Percentiles rank a stretch among this genome's conserved stretches.
Evolutionary conservation across 2,797 vertebrate genomes (phyloP).

Genomic region (Labroides dimidiatus): DNA sequence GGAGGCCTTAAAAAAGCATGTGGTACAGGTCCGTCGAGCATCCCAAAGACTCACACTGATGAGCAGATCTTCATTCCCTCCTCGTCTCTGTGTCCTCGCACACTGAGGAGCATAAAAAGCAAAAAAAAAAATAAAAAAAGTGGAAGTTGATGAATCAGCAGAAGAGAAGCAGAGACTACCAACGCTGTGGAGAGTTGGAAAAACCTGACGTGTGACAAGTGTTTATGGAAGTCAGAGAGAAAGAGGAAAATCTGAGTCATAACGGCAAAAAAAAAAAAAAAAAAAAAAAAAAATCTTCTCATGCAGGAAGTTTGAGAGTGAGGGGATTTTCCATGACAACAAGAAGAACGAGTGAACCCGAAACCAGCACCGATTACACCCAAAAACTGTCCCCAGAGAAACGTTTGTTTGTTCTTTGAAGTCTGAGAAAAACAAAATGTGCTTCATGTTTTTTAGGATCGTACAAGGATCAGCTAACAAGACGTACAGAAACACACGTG

Average conservation of each 20-base stretch:
- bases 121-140: slow-evolving; percentile 27
- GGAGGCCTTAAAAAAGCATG: slow-evolving; percentile 61
- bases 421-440: slow-evolving; percentile 9
- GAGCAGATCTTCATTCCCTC: slow-evolving; percentile 41
- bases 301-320: slow-evolving; percentile 38
- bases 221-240: slow-evolving; percentile 66
- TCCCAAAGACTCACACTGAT: slow-evolving; percentile 57
- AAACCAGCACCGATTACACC: slow-evolving; percentile 22
- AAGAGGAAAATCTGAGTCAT: slow-evolving; percentile 78
- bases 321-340: slow-evolving; percentile 74
- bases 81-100: slow-evolving; percentile 8
- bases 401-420: not conserved
- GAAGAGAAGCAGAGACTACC: slow-evolving; percentile 27
- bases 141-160: slow-evolving; percentile 55
- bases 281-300: slow-evolving; percentile 41
- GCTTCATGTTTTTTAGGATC: not conserved
- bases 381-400: slow-evolving; percentile 11
- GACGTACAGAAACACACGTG: not conserved
- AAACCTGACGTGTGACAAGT: slow-evolving; percentile 70
- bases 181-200: slow-evolving; percentile 51
- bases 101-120: slow-evolving; percentile 45
- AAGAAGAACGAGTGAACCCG: slow-evolving; percentile 29
- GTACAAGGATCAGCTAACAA: slow-evolving; percentile 4
- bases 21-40: slow-evolving; percentile 44
- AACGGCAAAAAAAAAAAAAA: too few relatives aligned